These are phyloP conservation scores for Folsomia manolachei DNA, from an alignment of 2,888 invertebrate species.

Conservation along the genomic window DNA sequence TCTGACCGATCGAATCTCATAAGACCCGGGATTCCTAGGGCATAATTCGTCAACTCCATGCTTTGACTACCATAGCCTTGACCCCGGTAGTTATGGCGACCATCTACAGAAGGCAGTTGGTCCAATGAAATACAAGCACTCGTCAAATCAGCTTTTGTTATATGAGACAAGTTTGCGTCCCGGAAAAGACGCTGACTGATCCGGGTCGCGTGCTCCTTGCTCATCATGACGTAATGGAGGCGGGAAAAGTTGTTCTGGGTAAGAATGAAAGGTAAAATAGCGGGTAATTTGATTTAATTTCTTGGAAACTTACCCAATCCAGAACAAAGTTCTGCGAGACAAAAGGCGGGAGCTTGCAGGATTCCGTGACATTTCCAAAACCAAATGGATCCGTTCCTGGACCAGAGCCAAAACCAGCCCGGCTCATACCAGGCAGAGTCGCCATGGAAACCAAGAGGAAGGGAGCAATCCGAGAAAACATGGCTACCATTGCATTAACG, in stretches of 20 bases:
- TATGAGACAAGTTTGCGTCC: background rate
- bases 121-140: too few species aligned
- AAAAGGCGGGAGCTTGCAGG: background rate
- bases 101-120: too few species aligned
- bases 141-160: background rate
- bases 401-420: background rate
- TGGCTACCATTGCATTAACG: too few species aligned
- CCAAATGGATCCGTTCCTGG: background rate
- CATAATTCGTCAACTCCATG: too few species aligned
- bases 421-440: background rate
- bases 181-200: background rate
- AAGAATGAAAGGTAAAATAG: background rate
- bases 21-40: too few species aligned
- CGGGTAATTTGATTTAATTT: background rate
- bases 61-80: background rate
- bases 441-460: background rate
- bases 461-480: background rate
- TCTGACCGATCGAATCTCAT: too few species aligned
- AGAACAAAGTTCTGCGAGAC: background rate
- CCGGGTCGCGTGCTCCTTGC: background rate
- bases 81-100: background rate
- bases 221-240: background rate
- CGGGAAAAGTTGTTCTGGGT: background rate
- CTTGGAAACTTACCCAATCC: background rate
- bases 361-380: background rate